Conservation (phyloP, 2,797 vertebrate species). For the Novumbra hubbsi region DNA sequence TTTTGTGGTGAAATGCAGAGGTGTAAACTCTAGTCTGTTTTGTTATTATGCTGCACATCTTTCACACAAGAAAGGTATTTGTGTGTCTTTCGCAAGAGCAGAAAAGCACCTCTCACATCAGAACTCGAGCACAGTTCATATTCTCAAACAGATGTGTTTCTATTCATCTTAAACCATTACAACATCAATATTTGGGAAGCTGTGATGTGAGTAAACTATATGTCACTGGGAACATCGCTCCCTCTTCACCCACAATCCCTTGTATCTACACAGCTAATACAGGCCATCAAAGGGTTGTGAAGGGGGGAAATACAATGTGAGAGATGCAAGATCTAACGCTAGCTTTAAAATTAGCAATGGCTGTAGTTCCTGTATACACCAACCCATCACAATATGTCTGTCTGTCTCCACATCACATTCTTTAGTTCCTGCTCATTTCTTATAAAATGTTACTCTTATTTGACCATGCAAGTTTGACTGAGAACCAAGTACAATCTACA, state of each 20-base stretch:
- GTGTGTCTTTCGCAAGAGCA: constrained; percentile 41
- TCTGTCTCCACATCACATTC: background rate
- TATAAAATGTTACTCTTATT: too few relatives aligned
- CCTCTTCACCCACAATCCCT: constrained; percentile 30
- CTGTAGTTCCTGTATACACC: background rate
- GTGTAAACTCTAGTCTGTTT: constrained; percentile 59
- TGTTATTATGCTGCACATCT: constrained; percentile 43
- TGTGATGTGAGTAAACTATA: constrained; percentile 51
- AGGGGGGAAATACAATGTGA: background rate
- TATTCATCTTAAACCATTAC: constrained; percentile 50
- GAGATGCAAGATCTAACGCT: background rate
- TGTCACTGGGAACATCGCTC: constrained; percentile 26
- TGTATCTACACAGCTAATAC: constrained; percentile 27
- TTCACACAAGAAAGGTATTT: constrained; percentile 44
- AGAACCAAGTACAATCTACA: too few relatives aligned
- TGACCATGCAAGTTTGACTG: too few relatives aligned
- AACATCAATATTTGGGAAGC: constrained; percentile 49
- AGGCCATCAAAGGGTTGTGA: constrained; percentile 17
- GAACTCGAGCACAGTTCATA: constrained; percentile 54
- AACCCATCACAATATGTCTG: background rate
- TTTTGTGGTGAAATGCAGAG: constrained; percentile 70
- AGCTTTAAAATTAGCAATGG: constrained; percentile 2
- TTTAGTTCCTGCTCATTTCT: background rate
- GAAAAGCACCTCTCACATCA: constrained; percentile 37
- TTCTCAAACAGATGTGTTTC: constrained; percentile 46